Percentiles rank a stretch among this genome's conserved stretches.
Evolutionary conservation across 1,140 invertebrate species (phyloP).

Genomic region (Diabrotica undecimpunctata): DNA sequence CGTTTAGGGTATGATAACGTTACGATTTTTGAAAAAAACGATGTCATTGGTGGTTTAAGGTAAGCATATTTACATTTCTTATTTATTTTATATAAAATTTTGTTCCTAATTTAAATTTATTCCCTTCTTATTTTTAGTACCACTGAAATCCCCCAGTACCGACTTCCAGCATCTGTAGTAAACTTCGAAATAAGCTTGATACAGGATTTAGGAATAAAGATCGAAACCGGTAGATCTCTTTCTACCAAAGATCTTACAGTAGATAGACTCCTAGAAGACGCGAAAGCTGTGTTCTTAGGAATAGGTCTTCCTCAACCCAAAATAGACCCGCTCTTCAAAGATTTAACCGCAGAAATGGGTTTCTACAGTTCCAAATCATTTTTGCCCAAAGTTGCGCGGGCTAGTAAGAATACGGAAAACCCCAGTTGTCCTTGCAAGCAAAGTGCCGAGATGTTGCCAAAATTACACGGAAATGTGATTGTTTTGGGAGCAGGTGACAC

Average conservation of each 20-base stretch:
- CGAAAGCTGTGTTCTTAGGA: conserved; percentile 85
- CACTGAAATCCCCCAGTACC: conserved; percentile 95
- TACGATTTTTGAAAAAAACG: conserved; percentile 88
- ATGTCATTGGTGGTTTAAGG: conserved; percentile 86
- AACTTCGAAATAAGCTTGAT: conserved; percentile 91
- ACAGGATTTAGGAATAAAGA: conserved; percentile 88
- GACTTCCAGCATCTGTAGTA: conserved; percentile 88
- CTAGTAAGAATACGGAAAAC: conserved; percentile 70
- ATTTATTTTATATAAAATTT: neutral
- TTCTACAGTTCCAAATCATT: conserved; percentile 96
- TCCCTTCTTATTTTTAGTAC: conserved; percentile 59
- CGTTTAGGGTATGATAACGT: conserved; percentile 88
- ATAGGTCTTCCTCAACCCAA: conserved; percentile 94
- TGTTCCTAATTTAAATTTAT: neutral
- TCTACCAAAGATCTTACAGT: conserved; percentile 68
- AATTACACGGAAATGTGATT: conserved; percentile 81
- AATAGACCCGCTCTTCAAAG: conserved; percentile 57
- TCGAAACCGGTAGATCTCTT: conserved; percentile 63
- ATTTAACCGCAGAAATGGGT: conserved; percentile 74
- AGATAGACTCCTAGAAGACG: conserved; percentile 65
- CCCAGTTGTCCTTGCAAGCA: conserved; percentile 70
- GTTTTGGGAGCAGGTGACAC: conserved; percentile 97
- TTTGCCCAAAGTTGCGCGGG: conserved; percentile 78
- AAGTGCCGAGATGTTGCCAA: conserved; percentile 59
- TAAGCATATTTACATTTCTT: conserved; percentile 40